Evolutionary conservation across 2,113 vertebrate genomes (phyloP), one percentile per base, ranked within the genome.

Genomic region (Lophochroa leadbeateri): DNA sequence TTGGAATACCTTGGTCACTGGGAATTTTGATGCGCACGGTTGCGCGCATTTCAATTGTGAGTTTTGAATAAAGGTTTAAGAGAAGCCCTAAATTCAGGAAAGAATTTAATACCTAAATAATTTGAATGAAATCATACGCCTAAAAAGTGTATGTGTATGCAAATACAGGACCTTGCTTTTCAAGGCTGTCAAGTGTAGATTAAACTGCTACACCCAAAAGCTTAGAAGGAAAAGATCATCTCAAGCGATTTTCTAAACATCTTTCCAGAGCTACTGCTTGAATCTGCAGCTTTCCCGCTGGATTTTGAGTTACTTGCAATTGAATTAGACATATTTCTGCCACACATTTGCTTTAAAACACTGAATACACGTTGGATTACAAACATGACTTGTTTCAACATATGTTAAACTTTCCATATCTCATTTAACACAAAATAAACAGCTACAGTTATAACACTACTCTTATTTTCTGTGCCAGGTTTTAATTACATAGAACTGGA

Each of bases 321-420:
- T 78, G 93, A 27, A 82, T 63, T 47, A 86, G 52, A 88, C 35
- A 47, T 65, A 78, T 84, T 90, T 82, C 76, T 93, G 65, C 71
- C 29, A 41, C 39, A 44, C 9, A 9, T 71, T 92, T 90, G 39
- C 39, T 93, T 90, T 69, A 50, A 92, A 93, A 84, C 52, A 65
- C 44, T 9, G 57, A 84, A 75, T 72, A 47, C 37, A 5, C 29
- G 65, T 76, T 93, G 57, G 78, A 72, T 82, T 58, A 92, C 83
- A 92, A 90, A 90, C 29, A 49, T 15, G 27, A 52, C 77, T 93
- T 84, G 37, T 79, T 94, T 85, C 77, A 92, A 63, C 86, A 69
- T 82, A 88, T 86, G 83, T 69, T 94, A 81, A 83, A 69, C 23
- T 27, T 82, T 85, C 44, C 41, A 6, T 82, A 85, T 58, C 83